Evolutionary conservation across 2,888 invertebrate genomes (phyloP).

Genomic region (Epirrita christyi): DNA sequence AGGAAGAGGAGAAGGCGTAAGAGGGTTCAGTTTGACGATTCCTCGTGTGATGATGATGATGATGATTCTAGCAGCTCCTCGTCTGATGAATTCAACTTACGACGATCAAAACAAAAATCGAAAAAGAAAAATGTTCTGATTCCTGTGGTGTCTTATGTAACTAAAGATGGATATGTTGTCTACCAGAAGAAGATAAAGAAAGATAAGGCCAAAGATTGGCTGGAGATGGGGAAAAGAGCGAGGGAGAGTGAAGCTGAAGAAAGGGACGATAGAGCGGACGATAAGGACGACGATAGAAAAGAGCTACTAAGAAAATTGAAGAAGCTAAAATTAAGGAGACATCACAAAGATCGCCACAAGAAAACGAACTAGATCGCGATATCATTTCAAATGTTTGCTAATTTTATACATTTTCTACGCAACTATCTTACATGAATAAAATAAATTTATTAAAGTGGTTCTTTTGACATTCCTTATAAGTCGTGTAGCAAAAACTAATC

Average conservation of each 20-base stretch:
- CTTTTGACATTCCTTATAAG: too few relatives aligned
- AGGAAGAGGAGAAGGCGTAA: constrained; percentile 38
- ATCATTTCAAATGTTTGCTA: neutral
- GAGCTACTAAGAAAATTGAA: constrained; percentile 26
- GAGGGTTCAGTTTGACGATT: constrained; percentile 27
- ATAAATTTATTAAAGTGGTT: too few relatives aligned
- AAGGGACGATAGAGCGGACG: constrained; percentile 23
- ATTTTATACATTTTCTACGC: neutral
- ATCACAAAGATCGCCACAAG: constrained; percentile 10
- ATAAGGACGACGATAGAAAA: constrained; percentile 23
- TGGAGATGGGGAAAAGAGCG: constrained; percentile 48
- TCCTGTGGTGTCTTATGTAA: constrained; percentile 74
- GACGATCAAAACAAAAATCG: constrained; percentile 31
- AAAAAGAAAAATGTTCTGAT: constrained; percentile 59
- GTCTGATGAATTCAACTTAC: constrained; percentile 37
- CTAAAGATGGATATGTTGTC: constrained; percentile 69
- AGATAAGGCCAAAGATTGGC: constrained; percentile 69
- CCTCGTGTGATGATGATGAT: constrained; percentile 25
- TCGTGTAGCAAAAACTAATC: too few relatives aligned
- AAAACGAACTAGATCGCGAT: neutral
- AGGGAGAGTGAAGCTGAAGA: constrained; percentile 25
- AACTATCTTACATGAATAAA: too few relatives aligned
- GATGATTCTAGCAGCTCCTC: constrained; percentile 35
- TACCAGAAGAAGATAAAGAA: constrained; percentile 74
- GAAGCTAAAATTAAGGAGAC: constrained; percentile 27